phyloP scores from a whole-genome alignment of 1,140 invertebrate genomes.

The Drosophila ficusphila region DNA sequence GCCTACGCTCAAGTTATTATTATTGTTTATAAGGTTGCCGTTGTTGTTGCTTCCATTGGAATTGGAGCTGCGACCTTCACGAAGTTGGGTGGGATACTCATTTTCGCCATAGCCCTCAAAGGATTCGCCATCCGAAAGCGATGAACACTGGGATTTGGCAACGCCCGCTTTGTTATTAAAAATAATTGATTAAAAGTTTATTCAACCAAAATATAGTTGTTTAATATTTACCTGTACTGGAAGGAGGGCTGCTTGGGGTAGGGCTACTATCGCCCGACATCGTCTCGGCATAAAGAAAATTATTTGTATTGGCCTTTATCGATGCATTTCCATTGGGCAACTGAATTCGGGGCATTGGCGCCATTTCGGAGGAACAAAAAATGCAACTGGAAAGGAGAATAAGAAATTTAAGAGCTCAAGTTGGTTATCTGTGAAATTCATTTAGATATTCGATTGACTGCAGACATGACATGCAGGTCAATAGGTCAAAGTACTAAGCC shows the following conservation, averaged over 20 bases:
- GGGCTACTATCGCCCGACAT: conserved; percentile 79
- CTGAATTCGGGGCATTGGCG: conserved; percentile 79
- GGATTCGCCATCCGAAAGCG: conserved; percentile 87
- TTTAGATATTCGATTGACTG: neutral
- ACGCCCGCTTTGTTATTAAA: conserved; percentile 51
- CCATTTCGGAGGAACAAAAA: conserved; percentile 49
- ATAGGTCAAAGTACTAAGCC: conserved; percentile 56
- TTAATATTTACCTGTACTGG: conserved; percentile 70
- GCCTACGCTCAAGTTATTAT: conserved; percentile 43
- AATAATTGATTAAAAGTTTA: neutral
- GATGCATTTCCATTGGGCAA: conserved; percentile 53
- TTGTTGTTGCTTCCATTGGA: conserved; percentile 25
- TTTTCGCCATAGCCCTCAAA: conserved; percentile 88
- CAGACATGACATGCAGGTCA: conserved; percentile 51
- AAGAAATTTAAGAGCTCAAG: conserved; percentile 4
- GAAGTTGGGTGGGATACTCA: conserved; percentile 58
- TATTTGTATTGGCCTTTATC: conserved; percentile 68
- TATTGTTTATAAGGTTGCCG: conserved; percentile 25
- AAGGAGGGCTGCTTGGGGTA: conserved; percentile 79
- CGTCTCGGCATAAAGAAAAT: conserved; percentile 74
- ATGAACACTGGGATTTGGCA: conserved; percentile 86
- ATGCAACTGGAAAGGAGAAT: conserved; percentile 27
- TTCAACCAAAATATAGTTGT: neutral
- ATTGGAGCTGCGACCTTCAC: conserved; percentile 30
- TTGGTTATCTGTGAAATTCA: conserved; percentile 1